These are phyloP conservation scores for Cyprinodon diabolis DNA, from an alignment of 2,797 vertebrate species.

Conservation along the genomic window DNA sequence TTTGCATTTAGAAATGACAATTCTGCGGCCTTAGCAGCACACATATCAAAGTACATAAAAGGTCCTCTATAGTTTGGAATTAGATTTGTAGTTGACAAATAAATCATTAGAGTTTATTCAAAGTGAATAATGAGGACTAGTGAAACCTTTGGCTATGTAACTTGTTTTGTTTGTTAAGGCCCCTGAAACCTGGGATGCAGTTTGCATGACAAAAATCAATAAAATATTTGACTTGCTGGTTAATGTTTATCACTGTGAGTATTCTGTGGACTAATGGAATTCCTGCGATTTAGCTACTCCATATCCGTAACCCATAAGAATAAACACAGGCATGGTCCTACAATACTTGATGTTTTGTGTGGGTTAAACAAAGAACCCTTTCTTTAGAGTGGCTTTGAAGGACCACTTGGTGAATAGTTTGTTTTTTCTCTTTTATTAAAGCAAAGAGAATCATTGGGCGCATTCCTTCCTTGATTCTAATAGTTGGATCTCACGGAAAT, in stretches of 20 bases:
- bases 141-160: constrained; percentile 20
- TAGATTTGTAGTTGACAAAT: neutral
- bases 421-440: constrained; percentile 31
- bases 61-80: neutral
- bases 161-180: constrained; percentile 10
- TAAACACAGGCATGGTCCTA: constrained; percentile 28
- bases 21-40: neutral
- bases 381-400: constrained; percentile 16
- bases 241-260: constrained; percentile 69
- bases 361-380: constrained; percentile 19
- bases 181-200: constrained; percentile 19
- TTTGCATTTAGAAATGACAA: neutral
- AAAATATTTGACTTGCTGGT: constrained; percentile 60
- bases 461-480: neutral
- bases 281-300: constrained; percentile 31
- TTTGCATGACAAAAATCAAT: constrained; percentile 35
- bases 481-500: neutral
- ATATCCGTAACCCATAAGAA: constrained; percentile 47
- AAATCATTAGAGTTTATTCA: neutral
- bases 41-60: neutral
- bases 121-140: constrained; percentile 13
- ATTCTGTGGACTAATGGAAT: constrained; percentile 49
- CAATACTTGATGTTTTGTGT: constrained; percentile 20
- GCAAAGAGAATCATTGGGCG: neutral
- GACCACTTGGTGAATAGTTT: constrained; percentile 16